phyloP scores from a whole-genome alignment of 2,797 vertebrate species.

The Microctenopoma stevenorrisi region DNA sequence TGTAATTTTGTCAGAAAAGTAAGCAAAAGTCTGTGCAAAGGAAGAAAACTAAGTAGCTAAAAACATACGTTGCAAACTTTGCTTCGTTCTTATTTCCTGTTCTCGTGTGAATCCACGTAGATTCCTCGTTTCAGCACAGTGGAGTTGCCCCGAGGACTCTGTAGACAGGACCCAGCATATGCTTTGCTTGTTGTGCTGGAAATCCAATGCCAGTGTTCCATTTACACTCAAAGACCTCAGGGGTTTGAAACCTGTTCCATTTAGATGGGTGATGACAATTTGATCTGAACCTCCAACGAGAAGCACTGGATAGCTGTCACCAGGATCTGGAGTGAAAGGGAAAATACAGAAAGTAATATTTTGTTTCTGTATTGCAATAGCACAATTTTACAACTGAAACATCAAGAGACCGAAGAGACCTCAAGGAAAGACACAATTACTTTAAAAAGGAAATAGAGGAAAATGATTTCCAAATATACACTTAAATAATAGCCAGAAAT shows the following conservation, averaged over 20 bases:
- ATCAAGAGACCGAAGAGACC: conserved; percentile 1
- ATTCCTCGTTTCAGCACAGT: conserved; percentile 87
- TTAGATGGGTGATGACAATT: conserved; percentile 87
- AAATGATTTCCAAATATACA: neutral
- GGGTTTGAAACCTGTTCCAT: conserved; percentile 87
- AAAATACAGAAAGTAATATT: neutral
- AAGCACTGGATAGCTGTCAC: conserved; percentile 88
- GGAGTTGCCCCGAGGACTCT: conserved; percentile 87
- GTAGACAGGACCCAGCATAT: conserved; percentile 92
- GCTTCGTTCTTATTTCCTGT: conserved; percentile 85
- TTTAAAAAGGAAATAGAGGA: neutral
- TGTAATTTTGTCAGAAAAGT: neutral
- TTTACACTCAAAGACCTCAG: conserved; percentile 84
- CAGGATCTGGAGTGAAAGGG: conserved; percentile 81
- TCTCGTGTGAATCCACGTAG: conserved; percentile 86
- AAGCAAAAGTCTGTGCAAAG: neutral
- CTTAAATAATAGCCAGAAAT: neutral
- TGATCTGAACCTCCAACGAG: conserved; percentile 87
- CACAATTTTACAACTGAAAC: conserved; percentile 7
- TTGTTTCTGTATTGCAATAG: neutral
- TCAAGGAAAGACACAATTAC: neutral
- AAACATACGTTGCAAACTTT: conserved; percentile 89
- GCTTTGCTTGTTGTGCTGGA: conserved; percentile 86
- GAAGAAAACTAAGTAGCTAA: neutral
- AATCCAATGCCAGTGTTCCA: conserved; percentile 89